These are phyloP conservation scores for Hermetia illucens DNA, from an alignment of 1,140 invertebrate species.

Conservation along the genomic window DNA sequence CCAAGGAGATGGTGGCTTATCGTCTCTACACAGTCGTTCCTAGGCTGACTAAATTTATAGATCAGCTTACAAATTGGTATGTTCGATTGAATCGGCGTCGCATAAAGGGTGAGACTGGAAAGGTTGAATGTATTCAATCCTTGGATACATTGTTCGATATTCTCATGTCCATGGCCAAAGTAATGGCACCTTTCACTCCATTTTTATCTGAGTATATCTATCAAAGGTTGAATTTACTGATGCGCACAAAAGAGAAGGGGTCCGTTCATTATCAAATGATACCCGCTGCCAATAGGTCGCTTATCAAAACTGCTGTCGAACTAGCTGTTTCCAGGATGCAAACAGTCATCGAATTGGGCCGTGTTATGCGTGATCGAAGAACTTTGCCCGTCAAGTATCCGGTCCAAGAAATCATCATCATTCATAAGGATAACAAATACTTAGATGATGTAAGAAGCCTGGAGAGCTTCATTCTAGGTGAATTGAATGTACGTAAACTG, in stretches of 20 bases:
- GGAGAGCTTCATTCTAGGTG: constrained; percentile 79
- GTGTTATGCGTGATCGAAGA: constrained; percentile 83
- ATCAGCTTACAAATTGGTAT: constrained; percentile 98
- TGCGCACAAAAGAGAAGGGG: constrained; percentile 12
- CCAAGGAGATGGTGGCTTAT: constrained; percentile 88
- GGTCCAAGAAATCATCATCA: constrained; percentile 86
- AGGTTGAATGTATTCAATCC: constrained; percentile 67
- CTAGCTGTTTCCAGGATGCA: constrained; percentile 85
- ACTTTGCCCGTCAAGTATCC: constrained; percentile 95
- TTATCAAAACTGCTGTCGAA: constrained; percentile 83
- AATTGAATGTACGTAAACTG: constrained; percentile 86
- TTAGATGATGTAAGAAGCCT: constrained; percentile 71
- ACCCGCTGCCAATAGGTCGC: constrained; percentile 48
- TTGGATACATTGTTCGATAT: constrained; percentile 82
- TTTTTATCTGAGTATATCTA: constrained; percentile 96
- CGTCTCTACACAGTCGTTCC: constrained; percentile 92
- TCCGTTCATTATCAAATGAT: constrained; percentile 86
- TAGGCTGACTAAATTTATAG: constrained; percentile 86
- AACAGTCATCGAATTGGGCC: constrained; percentile 84
- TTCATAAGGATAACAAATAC: constrained; percentile 69
- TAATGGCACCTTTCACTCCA: constrained; percentile 96
- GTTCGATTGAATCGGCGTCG: constrained; percentile 91
- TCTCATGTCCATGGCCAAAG: constrained; percentile 73
- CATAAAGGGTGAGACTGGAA: constrained; percentile 72
- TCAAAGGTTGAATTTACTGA: constrained; percentile 52